phyloP scores from a whole-genome alignment of 2,113 vertebrate genomes.

The Spheniscus mendiculus region DNA sequence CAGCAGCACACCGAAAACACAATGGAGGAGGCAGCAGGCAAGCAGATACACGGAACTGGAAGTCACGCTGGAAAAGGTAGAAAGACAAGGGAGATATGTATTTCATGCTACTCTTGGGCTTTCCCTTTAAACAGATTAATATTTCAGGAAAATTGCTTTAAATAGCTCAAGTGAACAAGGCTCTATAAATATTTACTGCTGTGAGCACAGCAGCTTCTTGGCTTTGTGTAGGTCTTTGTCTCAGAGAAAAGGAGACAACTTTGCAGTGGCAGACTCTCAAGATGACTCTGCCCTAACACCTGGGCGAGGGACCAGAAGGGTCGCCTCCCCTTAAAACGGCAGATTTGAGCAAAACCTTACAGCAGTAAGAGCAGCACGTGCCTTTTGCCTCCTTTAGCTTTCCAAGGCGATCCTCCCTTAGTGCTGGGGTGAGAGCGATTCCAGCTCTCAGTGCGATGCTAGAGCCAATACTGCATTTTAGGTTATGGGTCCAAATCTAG shows the following conservation, averaged over 20 bases:
- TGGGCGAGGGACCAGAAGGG: background rate
- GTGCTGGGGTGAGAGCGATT: background rate
- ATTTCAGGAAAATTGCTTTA: background rate
- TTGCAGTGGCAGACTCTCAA: background rate
- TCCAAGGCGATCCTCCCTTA: background rate
- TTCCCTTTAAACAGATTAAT: background rate
- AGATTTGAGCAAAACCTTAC: background rate
- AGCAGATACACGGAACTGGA: background rate
- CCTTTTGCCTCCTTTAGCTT: background rate
- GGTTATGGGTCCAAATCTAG: background rate
- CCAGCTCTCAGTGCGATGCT: background rate
- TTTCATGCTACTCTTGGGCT: background rate
- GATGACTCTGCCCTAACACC: background rate
- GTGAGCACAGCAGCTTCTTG: background rate
- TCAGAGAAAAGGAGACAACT: background rate
- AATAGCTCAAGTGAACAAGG: background rate
- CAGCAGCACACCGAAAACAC: background rate
- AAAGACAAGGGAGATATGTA: background rate
- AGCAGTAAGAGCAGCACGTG: background rate
- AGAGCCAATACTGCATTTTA: background rate
- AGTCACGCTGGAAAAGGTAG: background rate
- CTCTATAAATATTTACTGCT: background rate
- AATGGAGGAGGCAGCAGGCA: background rate
- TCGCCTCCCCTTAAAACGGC: background rate
- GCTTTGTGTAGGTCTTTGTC: background rate